Percentiles rank a stretch among this genome's conserved stretches.
These are phyloP conservation scores for Schlechtendalia chinensis DNA, from an alignment of 1,140 invertebrate species.

Conservation along the genomic window DNA sequence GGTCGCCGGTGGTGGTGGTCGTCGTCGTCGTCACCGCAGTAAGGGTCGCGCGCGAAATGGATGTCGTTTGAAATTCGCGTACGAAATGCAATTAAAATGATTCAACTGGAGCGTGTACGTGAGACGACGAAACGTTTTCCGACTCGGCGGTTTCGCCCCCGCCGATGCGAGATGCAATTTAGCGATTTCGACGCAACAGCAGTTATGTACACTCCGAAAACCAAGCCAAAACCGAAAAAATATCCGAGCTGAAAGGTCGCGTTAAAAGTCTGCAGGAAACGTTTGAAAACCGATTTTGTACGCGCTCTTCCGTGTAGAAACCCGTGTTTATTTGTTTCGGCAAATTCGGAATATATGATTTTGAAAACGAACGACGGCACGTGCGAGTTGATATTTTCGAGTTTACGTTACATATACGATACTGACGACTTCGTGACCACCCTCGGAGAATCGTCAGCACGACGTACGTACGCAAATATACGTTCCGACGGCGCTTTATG, in stretches of 20 bases:
- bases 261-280: too few relatives aligned
- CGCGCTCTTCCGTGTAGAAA: too few relatives aligned
- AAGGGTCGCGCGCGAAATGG: not conserved
- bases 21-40: constrained; percentile 1
- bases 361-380: too few relatives aligned
- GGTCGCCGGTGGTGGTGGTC: not conserved
- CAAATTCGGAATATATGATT: too few relatives aligned
- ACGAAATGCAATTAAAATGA: constrained; percentile 34
- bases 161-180: not conserved
- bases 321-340: too few relatives aligned
- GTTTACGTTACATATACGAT: not conserved
- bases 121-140: constrained; percentile 28
- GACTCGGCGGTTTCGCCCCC: not conserved
- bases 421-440: not conserved
- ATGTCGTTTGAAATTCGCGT: not conserved
- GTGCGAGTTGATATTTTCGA: not conserved
- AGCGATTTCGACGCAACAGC: not conserved
- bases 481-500: constrained; percentile 21
- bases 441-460: too few relatives aligned
- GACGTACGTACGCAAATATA: not conserved
- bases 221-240: too few relatives aligned
- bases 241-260: too few relatives aligned
- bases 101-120: constrained; percentile 34
- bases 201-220: not conserved
- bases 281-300: too few relatives aligned